These are phyloP conservation scores for Bombus terrestris DNA, from an alignment of 1,140 invertebrate species.

Conservation along the genomic window DNA sequence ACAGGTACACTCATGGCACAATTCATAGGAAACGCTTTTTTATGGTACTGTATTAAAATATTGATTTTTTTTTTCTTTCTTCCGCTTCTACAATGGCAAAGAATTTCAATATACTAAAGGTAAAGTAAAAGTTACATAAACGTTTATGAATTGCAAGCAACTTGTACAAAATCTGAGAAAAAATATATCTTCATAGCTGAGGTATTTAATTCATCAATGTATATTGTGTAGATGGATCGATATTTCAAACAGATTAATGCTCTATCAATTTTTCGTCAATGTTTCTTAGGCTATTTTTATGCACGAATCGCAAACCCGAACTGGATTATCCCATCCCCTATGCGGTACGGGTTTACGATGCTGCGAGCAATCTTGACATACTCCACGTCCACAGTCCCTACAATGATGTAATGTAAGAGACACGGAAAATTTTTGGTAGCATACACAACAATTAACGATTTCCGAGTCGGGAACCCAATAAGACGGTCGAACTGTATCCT, in stretches of 20 bases:
- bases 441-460: slow-evolving; percentile 87
- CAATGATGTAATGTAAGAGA: slow-evolving; percentile 88
- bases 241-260: neutral
- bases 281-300: slow-evolving; percentile 75
- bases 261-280: neutral
- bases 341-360: slow-evolving; percentile 86
- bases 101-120: neutral
- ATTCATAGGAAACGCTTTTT: slow-evolving; percentile 33
- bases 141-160: neutral
- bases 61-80: neutral
- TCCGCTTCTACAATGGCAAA: neutral
- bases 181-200: neutral
- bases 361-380: slow-evolving; percentile 87
- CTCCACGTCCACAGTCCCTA: slow-evolving; percentile 88
- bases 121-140: neutral
- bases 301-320: slow-evolving; percentile 88
- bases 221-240: slow-evolving; percentile 9
- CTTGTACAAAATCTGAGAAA: slow-evolving; percentile 3
- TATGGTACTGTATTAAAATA: slow-evolving; percentile 27
- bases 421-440: slow-evolving; percentile 80
- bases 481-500: slow-evolving; percentile 89
- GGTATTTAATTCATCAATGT: neutral
- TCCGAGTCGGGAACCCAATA: slow-evolving; percentile 92
- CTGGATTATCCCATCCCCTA: slow-evolving; percentile 87
- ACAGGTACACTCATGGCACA: slow-evolving; percentile 38